Base-by-base conservation (phyloP, 1,140 invertebrate genomes). In the Drosophila malerkotliana region DNA sequence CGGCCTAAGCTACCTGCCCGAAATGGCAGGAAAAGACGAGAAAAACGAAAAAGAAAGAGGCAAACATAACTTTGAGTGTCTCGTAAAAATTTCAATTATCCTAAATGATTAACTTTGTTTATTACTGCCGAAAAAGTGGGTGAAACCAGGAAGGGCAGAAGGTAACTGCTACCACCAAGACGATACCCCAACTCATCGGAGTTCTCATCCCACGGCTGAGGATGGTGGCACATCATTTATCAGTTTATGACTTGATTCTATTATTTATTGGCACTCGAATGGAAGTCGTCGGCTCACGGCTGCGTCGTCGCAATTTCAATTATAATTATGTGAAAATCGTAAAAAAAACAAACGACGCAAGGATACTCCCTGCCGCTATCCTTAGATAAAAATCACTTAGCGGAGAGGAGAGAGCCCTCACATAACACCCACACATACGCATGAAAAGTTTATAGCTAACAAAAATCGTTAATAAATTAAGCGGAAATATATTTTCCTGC, bases 31-130 rank as follows among this genome's bases (percentile, higher is more conserved):
- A 44, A 44, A 14, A 26, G 41, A 7, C 53, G 30, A 32, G n/a
- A 37, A 24, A 18, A 39, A 18, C 30, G 56, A 32, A 58, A 49
- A 44, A 47, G 28, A 58, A 66, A 53, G 47, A 39, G 47, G 48
- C 39, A 66, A 67, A 79, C 61, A 66, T 62, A 84, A 69, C 72
- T 66, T 84, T 72, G 78, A 80, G 74, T 81, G 77, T 87, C 73
- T 87, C 87, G 82, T 90, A 90, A 90, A 90, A 90, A 90, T 90
- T 90, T 90, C 88, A 90, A 90, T 90, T 90, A 90, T 90, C 87
- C 79, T 90, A 88, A 90, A 90, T 90, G 88, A 88, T 90, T 90
- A 90, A 90, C 87, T 90, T 90, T 82, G 79, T 90, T 90, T 83
- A 90, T 83, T 90, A 83, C 69, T 56, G 44, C 30, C 26, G 24